These are phyloP conservation scores for Stramonita haemastoma DNA, from an alignment of 2,888 invertebrate genomes.

Conservation along the genomic window DNA sequence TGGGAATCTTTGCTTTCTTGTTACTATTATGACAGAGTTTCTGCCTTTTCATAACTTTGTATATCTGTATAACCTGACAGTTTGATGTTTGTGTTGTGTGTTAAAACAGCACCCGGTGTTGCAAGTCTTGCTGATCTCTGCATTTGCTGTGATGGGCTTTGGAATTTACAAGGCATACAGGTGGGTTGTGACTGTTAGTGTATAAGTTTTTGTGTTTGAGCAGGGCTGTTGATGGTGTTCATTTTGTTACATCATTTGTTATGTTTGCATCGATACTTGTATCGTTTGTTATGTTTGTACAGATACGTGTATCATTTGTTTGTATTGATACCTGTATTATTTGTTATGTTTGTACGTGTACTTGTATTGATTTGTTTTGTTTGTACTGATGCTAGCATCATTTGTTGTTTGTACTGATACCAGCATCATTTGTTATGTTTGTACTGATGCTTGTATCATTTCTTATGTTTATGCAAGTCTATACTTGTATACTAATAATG, in stretches of 20 bases:
- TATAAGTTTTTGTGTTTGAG: too few relatives aligned
- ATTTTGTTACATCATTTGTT: too few relatives aligned
- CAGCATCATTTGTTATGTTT: neutral
- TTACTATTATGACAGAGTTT: too few relatives aligned
- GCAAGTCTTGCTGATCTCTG: constrained; percentile 56
- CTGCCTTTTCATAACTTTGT: too few relatives aligned
- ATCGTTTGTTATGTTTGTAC: neutral
- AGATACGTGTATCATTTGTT: neutral
- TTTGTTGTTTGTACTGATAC: neutral
- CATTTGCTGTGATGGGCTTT: constrained; percentile 55
- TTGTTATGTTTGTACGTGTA: neutral
- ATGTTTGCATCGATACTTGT: too few relatives aligned
- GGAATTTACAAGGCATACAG: constrained; percentile 53
- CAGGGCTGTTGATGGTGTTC: too few relatives aligned
- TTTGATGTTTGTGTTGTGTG: neutral
- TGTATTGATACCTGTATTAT: too few relatives aligned
- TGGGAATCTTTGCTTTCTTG: too few relatives aligned
- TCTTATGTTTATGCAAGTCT: too few relatives aligned
- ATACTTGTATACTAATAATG: too few relatives aligned
- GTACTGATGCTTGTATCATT: neutral
- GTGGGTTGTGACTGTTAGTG: constrained; percentile 40
- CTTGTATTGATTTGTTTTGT: neutral
- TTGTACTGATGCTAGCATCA: neutral
- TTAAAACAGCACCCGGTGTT: constrained; percentile 55
- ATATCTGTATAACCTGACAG: too few relatives aligned